A percentile compares a stretch with the other conserved stretches of the same genome.
These are phyloP conservation scores for Boulengeromyrus knoepffleri DNA, from an alignment of 2,113 vertebrate genomes.

Conservation along the genomic window DNA sequence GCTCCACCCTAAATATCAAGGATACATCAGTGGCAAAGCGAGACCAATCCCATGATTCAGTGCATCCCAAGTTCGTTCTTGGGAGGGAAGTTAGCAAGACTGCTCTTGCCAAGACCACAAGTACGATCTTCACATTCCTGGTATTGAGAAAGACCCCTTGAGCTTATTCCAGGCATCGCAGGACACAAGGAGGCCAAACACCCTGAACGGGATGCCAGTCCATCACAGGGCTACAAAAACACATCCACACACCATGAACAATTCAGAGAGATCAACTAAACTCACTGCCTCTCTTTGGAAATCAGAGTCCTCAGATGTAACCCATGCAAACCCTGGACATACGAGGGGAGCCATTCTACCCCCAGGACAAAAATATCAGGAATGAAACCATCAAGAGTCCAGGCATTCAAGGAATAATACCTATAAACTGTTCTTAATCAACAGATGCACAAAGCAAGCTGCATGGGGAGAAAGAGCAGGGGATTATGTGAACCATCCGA, in stretches of 20 bases:
- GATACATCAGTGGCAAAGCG: not conserved
- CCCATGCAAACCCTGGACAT: not conserved
- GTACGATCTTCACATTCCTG: not conserved
- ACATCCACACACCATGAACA: not conserved
- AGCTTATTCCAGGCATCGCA: not conserved
- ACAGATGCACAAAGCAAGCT: not conserved
- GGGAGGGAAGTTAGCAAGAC: not conserved
- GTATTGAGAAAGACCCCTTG: not conserved
- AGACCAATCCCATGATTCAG: not conserved
- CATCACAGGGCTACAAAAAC: not conserved
- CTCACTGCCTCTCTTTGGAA: no score
- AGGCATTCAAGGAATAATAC: not conserved
- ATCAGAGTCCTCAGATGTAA: not conserved
- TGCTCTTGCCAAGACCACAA: not conserved
- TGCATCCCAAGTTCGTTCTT: not conserved
- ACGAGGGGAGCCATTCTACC: not conserved
- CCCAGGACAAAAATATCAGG: not conserved
- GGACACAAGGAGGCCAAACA: not conserved
- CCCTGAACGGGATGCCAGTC: not conserved
- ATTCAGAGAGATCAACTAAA: not conserved
- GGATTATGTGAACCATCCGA: not conserved
- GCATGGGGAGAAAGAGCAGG: not conserved
- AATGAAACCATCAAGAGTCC: not conserved
- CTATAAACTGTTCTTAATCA: not conserved
- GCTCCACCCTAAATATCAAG: not conserved